phyloP scores from a whole-genome alignment of 2,797 vertebrate genomes.

The Coranthus polyacanthus region DNA sequence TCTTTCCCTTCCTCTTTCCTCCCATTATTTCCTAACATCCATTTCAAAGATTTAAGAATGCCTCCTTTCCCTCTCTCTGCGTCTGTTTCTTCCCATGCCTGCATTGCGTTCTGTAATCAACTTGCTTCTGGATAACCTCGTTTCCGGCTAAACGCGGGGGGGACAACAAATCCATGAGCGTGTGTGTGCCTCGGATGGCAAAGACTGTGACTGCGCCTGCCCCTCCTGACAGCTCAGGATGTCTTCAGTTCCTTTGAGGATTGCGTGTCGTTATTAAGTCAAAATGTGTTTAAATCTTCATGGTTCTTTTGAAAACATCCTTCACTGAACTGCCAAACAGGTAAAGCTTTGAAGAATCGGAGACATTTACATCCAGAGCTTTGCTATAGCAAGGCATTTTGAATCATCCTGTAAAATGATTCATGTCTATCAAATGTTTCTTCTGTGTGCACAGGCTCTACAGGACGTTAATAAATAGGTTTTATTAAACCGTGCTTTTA shows the following conservation, averaged over 20 bases:
- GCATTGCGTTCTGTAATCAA: slow-evolving; percentile 73
- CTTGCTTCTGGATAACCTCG: slow-evolving; percentile 76
- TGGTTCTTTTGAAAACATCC: slow-evolving; percentile 56
- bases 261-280: slow-evolving; percentile 71
- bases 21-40: slow-evolving; percentile 73
- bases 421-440: slow-evolving; percentile 43
- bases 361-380: slow-evolving; percentile 36
- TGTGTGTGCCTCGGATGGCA: slow-evolving; percentile 67
- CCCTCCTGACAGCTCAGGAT: slow-evolving; percentile 57
- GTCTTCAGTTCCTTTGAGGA: slow-evolving; percentile 64
- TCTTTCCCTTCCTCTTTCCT: slow-evolving; percentile 67
- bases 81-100: slow-evolving; percentile 43
- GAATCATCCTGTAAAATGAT: slow-evolving; percentile 37
- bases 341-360: slow-evolving; percentile 60
- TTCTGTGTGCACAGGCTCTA: slow-evolving; percentile 16
- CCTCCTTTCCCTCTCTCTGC: slow-evolving; percentile 40
- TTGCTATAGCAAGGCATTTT: slow-evolving; percentile 33
- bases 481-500: slow-evolving; percentile 1
- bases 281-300: slow-evolving; percentile 69
- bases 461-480: background rate
- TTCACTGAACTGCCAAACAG: slow-evolving; percentile 43
- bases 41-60: slow-evolving; percentile 75
- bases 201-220: slow-evolving; percentile 53
- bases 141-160: slow-evolving; percentile 68
- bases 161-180: slow-evolving; percentile 69